Evolutionary conservation across 2,888 invertebrate species (phyloP).

Genomic region (Lobophora halterata): DNA sequence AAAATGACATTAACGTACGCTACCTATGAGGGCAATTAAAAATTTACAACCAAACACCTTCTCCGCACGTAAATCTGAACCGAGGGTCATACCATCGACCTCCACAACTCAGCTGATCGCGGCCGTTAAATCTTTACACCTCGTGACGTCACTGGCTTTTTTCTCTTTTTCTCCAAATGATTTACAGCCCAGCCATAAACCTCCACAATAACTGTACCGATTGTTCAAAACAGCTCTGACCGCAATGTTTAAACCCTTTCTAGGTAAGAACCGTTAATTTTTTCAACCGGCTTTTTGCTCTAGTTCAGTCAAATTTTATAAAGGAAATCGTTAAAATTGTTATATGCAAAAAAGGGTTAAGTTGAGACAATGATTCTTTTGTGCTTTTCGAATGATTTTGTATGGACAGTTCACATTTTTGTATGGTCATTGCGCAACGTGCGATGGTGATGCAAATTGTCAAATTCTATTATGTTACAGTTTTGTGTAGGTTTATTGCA

Average conservation of each 20-base stretch:
- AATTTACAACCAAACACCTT: slow-evolving; percentile 13
- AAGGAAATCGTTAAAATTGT: slow-evolving; percentile 62
- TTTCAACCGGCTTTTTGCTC: slow-evolving; percentile 61
- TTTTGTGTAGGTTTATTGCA: slow-evolving; percentile 25
- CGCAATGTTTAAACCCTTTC: slow-evolving; percentile 78
- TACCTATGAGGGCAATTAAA: slow-evolving; percentile 11
- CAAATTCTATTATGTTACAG: slow-evolving; percentile 30
- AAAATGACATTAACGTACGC: slow-evolving; percentile 1
- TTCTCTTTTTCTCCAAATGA: slow-evolving; percentile 73
- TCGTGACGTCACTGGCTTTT: slow-evolving; percentile 73
- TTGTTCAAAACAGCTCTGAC: slow-evolving; percentile 74
- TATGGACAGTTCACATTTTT: slow-evolving; percentile 45
- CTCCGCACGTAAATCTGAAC: slow-evolving; percentile 21
- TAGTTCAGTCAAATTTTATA: slow-evolving; percentile 68
- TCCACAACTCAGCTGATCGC: slow-evolving; percentile 72
- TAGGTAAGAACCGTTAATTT: slow-evolving; percentile 65
- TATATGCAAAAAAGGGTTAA: slow-evolving; percentile 75
- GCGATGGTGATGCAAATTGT: slow-evolving; percentile 42
- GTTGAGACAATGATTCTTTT: slow-evolving; percentile 47
- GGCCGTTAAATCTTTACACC: slow-evolving; percentile 72
- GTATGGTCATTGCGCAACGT: slow-evolving; percentile 47
- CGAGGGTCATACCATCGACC: slow-evolving; percentile 49
- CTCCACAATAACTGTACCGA: slow-evolving; percentile 75
- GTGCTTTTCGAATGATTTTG: slow-evolving; percentile 38
- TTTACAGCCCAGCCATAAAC: slow-evolving; percentile 73